Evolutionary conservation across 2,888 invertebrate genomes (phyloP).

Genomic region (Troilus luridus): DNA sequence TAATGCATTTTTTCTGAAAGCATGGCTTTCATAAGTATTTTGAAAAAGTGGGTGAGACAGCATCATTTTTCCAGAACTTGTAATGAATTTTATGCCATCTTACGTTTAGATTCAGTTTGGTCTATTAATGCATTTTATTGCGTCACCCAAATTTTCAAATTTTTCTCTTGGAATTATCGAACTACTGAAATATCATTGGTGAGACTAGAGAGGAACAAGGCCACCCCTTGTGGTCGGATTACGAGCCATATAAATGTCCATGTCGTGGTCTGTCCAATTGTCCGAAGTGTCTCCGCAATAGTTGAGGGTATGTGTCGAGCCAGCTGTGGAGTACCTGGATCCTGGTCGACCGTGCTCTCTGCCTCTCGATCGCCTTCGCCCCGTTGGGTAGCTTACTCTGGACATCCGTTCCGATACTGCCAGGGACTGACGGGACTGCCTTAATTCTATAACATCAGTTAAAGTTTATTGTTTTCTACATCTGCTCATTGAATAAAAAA

Average conservation of each 20-base stretch:
- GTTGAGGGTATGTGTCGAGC: constrained; percentile 85
- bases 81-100: background rate
- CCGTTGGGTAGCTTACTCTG: constrained; percentile 79
- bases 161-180: background rate
- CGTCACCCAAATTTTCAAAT: constrained; percentile 46
- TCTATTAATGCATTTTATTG: background rate
- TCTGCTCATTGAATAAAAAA: background rate
- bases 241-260: constrained; percentile 95
- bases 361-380: constrained; percentile 82
- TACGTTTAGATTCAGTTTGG: background rate
- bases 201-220: constrained; percentile 65
- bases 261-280: constrained; percentile 95
- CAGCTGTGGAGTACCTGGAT: constrained; percentile 83
- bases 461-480: background rate
- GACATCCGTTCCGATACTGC: constrained; percentile 88
- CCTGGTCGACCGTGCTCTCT: constrained; percentile 75
- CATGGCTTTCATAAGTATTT: background rate
- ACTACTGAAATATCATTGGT: background rate
- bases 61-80: background rate
- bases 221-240: constrained; percentile 83
- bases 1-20: background rate
- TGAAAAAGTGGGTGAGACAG: constrained; percentile 49
- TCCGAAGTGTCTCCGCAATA: constrained; percentile 88
- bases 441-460: constrained; percentile 75
- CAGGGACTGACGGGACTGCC: constrained; percentile 88